Conservation (phyloP, 1,140 invertebrate genomes). For the Oryctes rhinoceros region DNA sequence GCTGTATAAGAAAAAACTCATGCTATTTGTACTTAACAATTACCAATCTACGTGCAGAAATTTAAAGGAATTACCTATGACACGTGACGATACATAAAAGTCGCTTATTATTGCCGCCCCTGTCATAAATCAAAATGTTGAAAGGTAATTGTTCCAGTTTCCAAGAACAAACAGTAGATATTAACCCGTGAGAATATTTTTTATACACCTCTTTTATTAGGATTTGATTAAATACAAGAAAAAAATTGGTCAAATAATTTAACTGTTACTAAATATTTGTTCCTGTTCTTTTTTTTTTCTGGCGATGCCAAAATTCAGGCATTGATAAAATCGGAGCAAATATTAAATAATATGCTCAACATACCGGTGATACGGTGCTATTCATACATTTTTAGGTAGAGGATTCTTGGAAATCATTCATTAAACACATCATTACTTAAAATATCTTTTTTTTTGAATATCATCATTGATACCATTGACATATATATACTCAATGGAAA, state of each 20-base stretch:
- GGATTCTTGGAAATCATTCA: background rate
- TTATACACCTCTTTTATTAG: no score
- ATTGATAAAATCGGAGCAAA: background rate
- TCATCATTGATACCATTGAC: background rate
- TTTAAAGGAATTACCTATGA: no score
- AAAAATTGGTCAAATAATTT: background rate
- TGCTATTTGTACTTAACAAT: background rate
- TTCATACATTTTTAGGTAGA: background rate
- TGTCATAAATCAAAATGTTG: no score
- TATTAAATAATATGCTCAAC: conserved; percentile 8
- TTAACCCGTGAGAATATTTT: no score
- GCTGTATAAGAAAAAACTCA: background rate
- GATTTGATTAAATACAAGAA: background rate
- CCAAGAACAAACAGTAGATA: no score
- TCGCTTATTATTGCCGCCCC: background rate
- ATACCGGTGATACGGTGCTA: background rate
- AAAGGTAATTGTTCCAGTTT: no score
- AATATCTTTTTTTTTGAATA: background rate
- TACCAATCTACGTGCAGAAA: background rate
- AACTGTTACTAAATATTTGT: background rate
- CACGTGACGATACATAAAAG: background rate
- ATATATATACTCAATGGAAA: background rate
- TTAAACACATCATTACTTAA: background rate
- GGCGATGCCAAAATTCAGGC: background rate
- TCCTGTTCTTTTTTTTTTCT: background rate